These are phyloP conservation scores for Gymnothorax reevesii DNA, from an alignment of 2,797 vertebrate genomes.

Conservation along the genomic window DNA sequence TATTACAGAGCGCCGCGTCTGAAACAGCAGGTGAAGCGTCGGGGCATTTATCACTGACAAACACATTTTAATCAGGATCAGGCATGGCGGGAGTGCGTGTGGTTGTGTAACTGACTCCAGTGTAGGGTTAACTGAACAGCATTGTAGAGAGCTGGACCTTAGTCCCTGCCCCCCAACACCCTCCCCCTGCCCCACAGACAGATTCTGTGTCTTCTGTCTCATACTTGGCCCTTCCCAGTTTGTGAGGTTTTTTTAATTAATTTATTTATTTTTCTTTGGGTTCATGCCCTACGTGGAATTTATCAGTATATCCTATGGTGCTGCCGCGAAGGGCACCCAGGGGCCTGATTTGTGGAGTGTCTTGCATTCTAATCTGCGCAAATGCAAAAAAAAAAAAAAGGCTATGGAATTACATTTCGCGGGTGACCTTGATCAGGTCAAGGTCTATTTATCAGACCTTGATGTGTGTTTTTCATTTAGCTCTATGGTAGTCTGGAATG, in stretches of 20 bases:
- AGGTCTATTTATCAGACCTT: conserved; percentile 1
- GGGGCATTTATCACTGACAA: conserved; percentile 13
- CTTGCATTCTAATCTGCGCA: neutral
- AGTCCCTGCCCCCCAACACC: neutral
- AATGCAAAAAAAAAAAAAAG: neutral
- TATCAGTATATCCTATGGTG: neutral
- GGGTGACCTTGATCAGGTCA: neutral
- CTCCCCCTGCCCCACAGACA: neutral
- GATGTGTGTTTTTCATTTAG: neutral
- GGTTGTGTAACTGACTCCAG: conserved; percentile 28
- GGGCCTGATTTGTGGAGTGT: neutral
- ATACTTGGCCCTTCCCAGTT: no score
- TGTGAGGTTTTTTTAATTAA: no score
- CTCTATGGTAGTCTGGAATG: no score
- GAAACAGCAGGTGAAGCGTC: neutral
- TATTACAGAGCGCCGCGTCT: neutral
- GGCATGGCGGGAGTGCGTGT: conserved; percentile 10
- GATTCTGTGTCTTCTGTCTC: no score
- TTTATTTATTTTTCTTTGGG: neutral
- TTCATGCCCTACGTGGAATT: neutral
- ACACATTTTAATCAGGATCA: conserved; percentile 27
- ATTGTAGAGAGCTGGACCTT: neutral
- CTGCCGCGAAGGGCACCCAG: neutral
- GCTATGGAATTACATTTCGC: neutral
- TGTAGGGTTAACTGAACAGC: neutral